Percentiles rank a stretch among this genome's conserved stretches.
These are phyloP conservation scores for Agrochola circellaris DNA, from an alignment of 2,888 invertebrate species.

Conservation along the genomic window DNA sequence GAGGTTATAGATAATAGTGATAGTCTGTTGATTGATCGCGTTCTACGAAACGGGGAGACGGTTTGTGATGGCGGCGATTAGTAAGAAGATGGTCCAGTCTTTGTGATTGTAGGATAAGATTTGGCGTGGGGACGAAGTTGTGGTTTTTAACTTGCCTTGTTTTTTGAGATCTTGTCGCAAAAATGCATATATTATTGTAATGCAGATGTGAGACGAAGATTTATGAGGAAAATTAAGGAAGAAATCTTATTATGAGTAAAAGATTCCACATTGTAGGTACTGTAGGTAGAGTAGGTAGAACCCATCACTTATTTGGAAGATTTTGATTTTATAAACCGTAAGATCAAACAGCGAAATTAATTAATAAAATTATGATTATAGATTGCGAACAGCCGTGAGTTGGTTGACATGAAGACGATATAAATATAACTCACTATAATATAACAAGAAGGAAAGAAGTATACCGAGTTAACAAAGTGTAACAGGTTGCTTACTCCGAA, in stretches of 20 bases:
- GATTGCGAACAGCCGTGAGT: background rate
- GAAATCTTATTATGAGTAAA: background rate
- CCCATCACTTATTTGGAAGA: background rate
- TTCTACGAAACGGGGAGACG: slow-evolving; percentile 27
- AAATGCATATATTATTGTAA: background rate
- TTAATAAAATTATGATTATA: background rate
- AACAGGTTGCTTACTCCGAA: slow-evolving; percentile 31
- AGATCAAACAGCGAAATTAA: background rate
- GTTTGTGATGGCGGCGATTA: background rate
- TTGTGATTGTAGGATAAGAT: slow-evolving; percentile 17
- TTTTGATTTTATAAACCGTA: background rate
- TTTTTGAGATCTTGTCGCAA: slow-evolving; percentile 10
- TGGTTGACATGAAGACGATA: background rate
- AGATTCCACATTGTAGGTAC: background rate
- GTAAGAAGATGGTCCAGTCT: background rate
- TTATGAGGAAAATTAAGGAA: background rate
- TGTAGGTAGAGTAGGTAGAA: too few species aligned
- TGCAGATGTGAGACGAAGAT: background rate
- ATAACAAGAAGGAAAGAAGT: background rate
- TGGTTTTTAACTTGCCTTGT: slow-evolving; percentile 11
- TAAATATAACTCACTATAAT: background rate
- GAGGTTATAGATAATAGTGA: slow-evolving; percentile 31
- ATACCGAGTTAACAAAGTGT: background rate
- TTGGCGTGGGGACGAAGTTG: background rate
- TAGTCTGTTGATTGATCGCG: slow-evolving; percentile 47